Evolutionary conservation across 2,797 vertebrate genomes (phyloP).

Genomic region (Psittacula derbiana): DNA sequence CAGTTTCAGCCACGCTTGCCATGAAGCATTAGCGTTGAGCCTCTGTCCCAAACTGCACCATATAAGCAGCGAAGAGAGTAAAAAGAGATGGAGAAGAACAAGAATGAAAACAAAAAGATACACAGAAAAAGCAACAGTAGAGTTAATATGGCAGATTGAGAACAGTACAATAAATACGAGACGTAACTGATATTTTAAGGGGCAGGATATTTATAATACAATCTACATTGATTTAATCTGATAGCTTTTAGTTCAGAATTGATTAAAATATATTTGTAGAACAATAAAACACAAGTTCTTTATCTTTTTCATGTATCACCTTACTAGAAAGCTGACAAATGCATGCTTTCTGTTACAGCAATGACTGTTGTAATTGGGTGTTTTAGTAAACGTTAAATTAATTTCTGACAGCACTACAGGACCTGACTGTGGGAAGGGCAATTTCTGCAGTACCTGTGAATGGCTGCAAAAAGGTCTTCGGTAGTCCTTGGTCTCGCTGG

Average conservation of each 20-base stretch:
- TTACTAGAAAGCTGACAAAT: neutral
- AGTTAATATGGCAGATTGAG: conserved; percentile 67
- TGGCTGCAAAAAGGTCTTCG: conserved; percentile 96
- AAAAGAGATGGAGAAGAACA: conserved; percentile 66
- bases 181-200: neutral
- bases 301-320: neutral
- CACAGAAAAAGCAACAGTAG: conserved; percentile 68
- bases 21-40: conserved; percentile 77
- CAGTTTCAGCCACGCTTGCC: conserved; percentile 83
- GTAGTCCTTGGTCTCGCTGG: conserved; percentile 91
- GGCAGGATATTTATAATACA: neutral
- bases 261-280: neutral
- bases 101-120: conserved; percentile 78
- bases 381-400: neutral
- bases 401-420: neutral
- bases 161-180: conserved; percentile 39
- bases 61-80: conserved; percentile 70
- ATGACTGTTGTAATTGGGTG: neutral
- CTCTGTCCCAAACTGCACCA: conserved; percentile 76
- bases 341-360: neutral
- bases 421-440: neutral
- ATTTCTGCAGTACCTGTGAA: conserved; percentile 89
- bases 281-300: neutral
- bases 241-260: neutral
- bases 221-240: neutral